Evolutionary conservation across 2,113 vertebrate genomes (phyloP), one percentile per base, ranked within the genome.

Genomic region (Amia ocellicauda): DNA sequence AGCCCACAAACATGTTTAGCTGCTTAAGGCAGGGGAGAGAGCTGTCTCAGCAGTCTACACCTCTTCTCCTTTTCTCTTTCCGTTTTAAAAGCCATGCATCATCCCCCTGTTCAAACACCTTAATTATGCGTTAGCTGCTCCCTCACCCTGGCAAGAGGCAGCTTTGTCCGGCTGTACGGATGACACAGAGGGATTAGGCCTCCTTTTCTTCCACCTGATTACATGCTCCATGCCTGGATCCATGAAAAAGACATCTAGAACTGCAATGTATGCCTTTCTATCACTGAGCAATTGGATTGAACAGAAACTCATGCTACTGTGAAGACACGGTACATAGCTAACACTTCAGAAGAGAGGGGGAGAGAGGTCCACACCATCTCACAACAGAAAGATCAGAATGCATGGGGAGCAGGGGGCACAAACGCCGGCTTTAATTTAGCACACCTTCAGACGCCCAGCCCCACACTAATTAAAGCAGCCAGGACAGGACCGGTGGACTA

Each of bases 181-280:
- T 24, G 66, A 72, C 40, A 71, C 43, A 36, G 72, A 62, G 64
- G 57, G 50, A 64, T 64, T 59, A 64, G 28, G 47, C 19, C 22
- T 70, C 68, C 64, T 69, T 63, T 76, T 71, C 58, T 52, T 58
- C 70, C 40, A 62, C 7, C 27, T 62, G 54, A 68, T 68, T 68
- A 68, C 59, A 71, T 40, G 62, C 45, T 69, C 63, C 50, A 58
- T 50, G 57, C 53, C 68, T 8, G 49, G 68, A 68, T 66, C 68
- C 63, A 58, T 54, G 27, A 76, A 76, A 79, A 73, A 83, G 74
- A 80, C 75, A 74, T 76, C 63, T 57, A 66, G 53, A 29, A 72
- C 56, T 71, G 74, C 69, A 78, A 80, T 83, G n/a, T 80, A 82
- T 76, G 72, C 72, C 72, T 78, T 69, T 60, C 70, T 70, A 70